Evolutionary conservation across 2,797 vertebrate genomes (phyloP), one percentile per base, ranked within the genome.

Genomic region (Eidolon dupreanum): DNA sequence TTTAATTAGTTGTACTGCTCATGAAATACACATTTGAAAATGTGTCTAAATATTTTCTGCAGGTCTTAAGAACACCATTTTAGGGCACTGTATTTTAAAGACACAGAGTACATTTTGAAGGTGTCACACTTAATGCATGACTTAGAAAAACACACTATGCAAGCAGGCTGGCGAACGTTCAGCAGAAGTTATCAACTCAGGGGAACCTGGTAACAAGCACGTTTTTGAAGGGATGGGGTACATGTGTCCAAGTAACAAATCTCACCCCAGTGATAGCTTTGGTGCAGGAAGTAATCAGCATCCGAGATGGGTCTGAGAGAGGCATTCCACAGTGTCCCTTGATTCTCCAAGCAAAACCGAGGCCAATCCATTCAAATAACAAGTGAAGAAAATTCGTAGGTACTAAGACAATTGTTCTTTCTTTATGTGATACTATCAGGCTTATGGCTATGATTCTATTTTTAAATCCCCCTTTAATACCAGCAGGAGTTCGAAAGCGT

Each of bases 381-480:
- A 96, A 78, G 92, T 82, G 78, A 63, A 93, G 96, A 82, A 93
- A 94, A 91, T 70, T 71, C 88, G 46, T 28, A 71, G 89, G 77
- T 92, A 87, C 89, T 43, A 94, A 79, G 89, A 95, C 77, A 96
- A 92, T 88, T 46, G 73, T 83, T 91, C 96, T 91, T 46, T 95
- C 65, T 93, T 20, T 92, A 66, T 85, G 43, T 46, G 88, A 89
- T 43, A 88, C 85, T 88, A 97, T 93, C 65, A 97, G 94, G 59
- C 96, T 94, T 97, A 97, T 97, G 97, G 97, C 97, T 97, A 98
- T 94, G 92, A 93, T 95, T 98, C 90, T 97, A 94, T 68, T 96
- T 97, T 77, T 95, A 98, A 75, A 57, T 98, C 97, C 96, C 97
- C 97, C 87, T 94, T 97, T 97, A 96, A 97, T 96, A 97, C 97